These are phyloP conservation scores for Parauchenoglanis punctatus DNA, from an alignment of 2,797 vertebrate genomes.

Conservation along the genomic window DNA sequence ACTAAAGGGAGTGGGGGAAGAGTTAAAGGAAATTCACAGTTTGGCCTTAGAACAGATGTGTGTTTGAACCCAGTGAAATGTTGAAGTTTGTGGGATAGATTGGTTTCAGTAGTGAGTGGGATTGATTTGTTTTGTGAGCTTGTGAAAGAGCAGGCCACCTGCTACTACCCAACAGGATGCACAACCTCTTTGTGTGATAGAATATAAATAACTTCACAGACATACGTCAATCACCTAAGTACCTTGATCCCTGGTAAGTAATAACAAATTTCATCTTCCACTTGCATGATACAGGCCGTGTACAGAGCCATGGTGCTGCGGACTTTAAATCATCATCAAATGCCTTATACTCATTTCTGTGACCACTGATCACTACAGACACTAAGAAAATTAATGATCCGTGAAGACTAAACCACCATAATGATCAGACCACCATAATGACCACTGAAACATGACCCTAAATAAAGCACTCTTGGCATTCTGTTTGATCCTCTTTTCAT, in stretches of 20 bases:
- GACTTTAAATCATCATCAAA: background rate
- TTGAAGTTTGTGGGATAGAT: slow-evolving; percentile 22
- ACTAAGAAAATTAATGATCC: slow-evolving; percentile 2
- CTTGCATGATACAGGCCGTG: background rate
- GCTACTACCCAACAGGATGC: slow-evolving; percentile 6
- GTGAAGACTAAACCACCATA: slow-evolving; percentile 16
- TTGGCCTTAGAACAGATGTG: slow-evolving; percentile 41
- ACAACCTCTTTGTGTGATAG: background rate
- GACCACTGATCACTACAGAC: slow-evolving; percentile 11
- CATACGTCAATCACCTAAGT: slow-evolving; percentile 1
- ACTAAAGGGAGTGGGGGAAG: slow-evolving; percentile 36
- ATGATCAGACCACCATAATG: slow-evolving; percentile 14
- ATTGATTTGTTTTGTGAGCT: slow-evolving; percentile 33
- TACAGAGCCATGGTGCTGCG: background rate
- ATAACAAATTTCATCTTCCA: background rate
- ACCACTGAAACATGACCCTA: slow-evolving; percentile 17
- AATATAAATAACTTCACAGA: slow-evolving; percentile 32
- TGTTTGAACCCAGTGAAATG: slow-evolving; percentile 25
- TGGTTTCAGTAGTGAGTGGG: slow-evolving; percentile 24
- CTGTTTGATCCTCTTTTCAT: slow-evolving; percentile 28
- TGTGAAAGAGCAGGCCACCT: slow-evolving; percentile 27
- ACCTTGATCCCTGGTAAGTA: background rate
- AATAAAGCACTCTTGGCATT: slow-evolving; percentile 30
- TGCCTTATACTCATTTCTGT: background rate
- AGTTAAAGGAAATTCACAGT: slow-evolving; percentile 1